Percentiles rank a stretch among this genome's conserved stretches.
phyloP scores from a whole-genome alignment of 2,888 invertebrate species.

The Drosophila longiperda region DNA sequence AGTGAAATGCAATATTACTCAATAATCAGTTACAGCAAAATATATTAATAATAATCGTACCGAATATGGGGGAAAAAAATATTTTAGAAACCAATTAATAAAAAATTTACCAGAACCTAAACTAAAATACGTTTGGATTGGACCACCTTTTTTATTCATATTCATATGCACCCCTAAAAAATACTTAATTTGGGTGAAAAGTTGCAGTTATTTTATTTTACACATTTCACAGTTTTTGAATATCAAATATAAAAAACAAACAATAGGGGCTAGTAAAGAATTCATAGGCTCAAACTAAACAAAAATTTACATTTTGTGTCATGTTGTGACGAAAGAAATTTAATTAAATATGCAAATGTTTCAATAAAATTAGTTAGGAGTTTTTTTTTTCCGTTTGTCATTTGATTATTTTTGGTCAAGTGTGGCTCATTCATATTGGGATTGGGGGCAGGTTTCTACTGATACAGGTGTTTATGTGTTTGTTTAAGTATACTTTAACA shows the following conservation, averaged over 20 bases:
- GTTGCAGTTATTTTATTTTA: not conserved
- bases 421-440: constrained; percentile 11
- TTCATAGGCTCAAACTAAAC: not conserved
- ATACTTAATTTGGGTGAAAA: not conserved
- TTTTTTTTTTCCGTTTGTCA: not conserved
- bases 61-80: not conserved
- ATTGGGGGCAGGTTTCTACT: constrained; percentile 45
- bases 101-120: not conserved
- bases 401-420: constrained; percentile 8
- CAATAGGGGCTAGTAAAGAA: not conserved
- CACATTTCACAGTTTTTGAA: not conserved
- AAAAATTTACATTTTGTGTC: not conserved
- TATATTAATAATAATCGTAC: not conserved
- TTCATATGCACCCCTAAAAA: not conserved
- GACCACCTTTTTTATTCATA: not conserved
- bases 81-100: not conserved
- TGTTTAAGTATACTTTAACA: not conserved
- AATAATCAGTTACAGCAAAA: not conserved
- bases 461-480: constrained; percentile 13
- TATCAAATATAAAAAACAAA: not conserved
- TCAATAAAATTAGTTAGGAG: not conserved
- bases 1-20: not conserved
- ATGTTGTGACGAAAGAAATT: no score
- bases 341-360: no score
- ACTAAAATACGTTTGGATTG: not conserved